phyloP scores from a whole-genome alignment of 2,888 invertebrate species.

The Diplolepis rosae region DNA sequence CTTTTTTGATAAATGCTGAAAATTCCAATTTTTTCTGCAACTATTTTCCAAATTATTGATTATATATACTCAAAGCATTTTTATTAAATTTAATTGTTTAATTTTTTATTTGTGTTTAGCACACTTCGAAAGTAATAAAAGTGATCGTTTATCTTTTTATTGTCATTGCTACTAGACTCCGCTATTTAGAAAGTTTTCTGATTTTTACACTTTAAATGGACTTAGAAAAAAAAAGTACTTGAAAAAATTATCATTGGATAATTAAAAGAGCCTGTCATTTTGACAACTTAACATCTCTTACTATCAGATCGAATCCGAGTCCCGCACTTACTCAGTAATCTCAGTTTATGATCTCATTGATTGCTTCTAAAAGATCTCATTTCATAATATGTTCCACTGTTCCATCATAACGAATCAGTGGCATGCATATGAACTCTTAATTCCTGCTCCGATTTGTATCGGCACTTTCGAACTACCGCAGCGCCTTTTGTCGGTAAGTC shows the following conservation, averaged over 20 bases:
- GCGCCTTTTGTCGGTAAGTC: slow-evolving; percentile 4
- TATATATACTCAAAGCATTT: too few species aligned
- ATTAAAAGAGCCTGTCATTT: neutral
- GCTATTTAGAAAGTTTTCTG: too few species aligned
- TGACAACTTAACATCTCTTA: neutral
- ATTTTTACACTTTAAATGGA: neutral
- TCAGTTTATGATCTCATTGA: neutral
- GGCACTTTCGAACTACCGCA: neutral
- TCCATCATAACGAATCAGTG: neutral
- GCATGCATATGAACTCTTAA: neutral
- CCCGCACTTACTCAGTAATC: neutral
- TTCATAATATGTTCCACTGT: neutral
- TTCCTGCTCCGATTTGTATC: neutral
- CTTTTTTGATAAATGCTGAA: too few species aligned
- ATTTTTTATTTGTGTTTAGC: too few species aligned
- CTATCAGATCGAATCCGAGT: too few species aligned
- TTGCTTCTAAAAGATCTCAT: neutral
- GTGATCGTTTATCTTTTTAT: too few species aligned
- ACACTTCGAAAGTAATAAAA: too few species aligned
- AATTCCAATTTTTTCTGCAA: too few species aligned
- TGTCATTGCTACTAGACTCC: neutral
- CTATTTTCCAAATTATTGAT: too few species aligned
- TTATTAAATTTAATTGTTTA: too few species aligned
- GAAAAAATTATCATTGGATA: neutral
- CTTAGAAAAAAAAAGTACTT: neutral